Conservation (phyloP, 2,888 invertebrate species). For the Pemphredon lugubris region DNA sequence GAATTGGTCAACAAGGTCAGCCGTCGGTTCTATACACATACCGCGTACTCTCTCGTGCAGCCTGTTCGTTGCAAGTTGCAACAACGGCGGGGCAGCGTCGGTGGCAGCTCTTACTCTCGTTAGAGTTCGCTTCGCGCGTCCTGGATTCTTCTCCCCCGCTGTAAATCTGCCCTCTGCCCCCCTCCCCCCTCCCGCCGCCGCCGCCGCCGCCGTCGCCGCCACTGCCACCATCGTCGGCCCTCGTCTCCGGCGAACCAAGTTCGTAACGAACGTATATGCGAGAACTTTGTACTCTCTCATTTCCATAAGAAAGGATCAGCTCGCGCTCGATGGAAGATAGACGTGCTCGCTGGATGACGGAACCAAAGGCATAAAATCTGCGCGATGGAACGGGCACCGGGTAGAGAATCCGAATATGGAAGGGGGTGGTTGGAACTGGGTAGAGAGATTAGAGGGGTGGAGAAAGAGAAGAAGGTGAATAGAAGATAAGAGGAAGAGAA, state of each 20-base stretch:
- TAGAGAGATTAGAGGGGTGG: background rate
- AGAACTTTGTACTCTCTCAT: background rate
- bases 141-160: too few relatives aligned
- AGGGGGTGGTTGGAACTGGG: background rate
- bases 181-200: too few relatives aligned
- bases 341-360: background rate
- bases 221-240: background rate
- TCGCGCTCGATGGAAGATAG: too few relatives aligned
- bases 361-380: background rate
- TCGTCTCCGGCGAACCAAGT: background rate
- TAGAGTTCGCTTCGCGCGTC: too few relatives aligned
- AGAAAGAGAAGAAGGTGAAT: background rate
- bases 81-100: too few relatives aligned
- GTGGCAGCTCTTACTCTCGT: too few relatives aligned
- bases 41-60: too few relatives aligned
- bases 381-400: background rate
- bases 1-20: slow-evolving; percentile 40
- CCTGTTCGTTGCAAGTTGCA: too few relatives aligned
- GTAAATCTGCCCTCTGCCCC: too few relatives aligned
- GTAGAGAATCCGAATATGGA: background rate
- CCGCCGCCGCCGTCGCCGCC: too few relatives aligned
- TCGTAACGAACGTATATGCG: background rate
- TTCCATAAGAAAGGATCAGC: background rate
- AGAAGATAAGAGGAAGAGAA: background rate
- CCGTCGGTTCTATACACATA: slow-evolving; percentile 22